Conservation (phyloP, 1,140 invertebrate genomes). For the Phthorimaea operculella region DNA sequence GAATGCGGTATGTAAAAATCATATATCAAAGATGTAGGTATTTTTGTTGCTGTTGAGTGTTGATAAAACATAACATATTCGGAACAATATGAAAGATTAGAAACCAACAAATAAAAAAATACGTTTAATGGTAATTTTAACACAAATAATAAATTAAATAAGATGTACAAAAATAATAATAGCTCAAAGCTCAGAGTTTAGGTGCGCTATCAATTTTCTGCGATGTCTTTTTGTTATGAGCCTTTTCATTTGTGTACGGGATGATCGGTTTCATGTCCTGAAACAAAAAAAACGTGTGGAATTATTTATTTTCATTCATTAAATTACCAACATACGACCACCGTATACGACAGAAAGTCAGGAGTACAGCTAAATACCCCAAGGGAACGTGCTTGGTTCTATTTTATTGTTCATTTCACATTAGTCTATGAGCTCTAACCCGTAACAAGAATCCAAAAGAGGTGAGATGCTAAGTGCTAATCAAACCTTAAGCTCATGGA, state of each 20-base stretch:
- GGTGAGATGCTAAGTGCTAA: too few relatives aligned
- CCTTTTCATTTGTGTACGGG: constrained; percentile 19
- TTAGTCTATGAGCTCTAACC: too few relatives aligned
- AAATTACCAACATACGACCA: neutral
- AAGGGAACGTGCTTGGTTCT: too few relatives aligned
- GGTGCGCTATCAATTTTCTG: neutral
- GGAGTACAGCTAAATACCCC: too few relatives aligned
- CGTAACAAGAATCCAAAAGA: too few relatives aligned
- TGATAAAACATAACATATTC: too few relatives aligned
- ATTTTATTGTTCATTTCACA: too few relatives aligned
- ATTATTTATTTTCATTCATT: constrained; percentile 4
- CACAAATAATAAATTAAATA: neutral
- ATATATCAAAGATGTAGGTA: too few relatives aligned
- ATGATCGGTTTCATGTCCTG: constrained; percentile 49
- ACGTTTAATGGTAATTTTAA: neutral
- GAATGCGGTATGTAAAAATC: too few relatives aligned
- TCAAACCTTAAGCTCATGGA: constrained; percentile 42
- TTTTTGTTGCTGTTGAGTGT: too few relatives aligned
- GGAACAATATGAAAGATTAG: neutral
- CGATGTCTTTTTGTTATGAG: neutral
- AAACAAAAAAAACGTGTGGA: constrained; percentile 24
- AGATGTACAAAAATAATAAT: neutral
- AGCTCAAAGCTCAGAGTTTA: neutral
- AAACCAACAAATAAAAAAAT: neutral
- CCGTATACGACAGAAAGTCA: too few relatives aligned